Evolutionary conservation across 2,888 invertebrate genomes (phyloP), one percentile per base, ranked within the genome.

Genomic region (Melieria picta): DNA sequence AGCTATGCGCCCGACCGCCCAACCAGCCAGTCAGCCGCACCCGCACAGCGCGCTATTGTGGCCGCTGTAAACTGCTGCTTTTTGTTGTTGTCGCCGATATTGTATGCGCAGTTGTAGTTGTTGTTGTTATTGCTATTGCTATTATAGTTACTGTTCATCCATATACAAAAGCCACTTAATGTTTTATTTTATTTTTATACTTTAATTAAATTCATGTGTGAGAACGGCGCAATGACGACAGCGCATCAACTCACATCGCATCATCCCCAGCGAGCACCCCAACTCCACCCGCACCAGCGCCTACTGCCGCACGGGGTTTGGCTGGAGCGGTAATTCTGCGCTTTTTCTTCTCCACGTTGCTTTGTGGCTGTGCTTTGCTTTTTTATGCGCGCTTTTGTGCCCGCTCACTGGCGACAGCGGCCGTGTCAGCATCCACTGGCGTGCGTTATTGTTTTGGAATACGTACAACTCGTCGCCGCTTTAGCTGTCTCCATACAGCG

Each of bases 191-290:
- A 57, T 57, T 72, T 62, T 68, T 72, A 46, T 71, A 74, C 67
- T 79, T 79, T 75, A 80, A 78, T 79, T 79, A 74, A 79, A 73
- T 73, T 75, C 71, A 73, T 75, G 74, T 72, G 64, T 74, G 73
- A 75, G 61, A 61, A 62, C 65, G 61, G n/a, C 57, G 66, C 62
- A 67, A 74, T 58, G 72, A 75, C 66, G 71, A 61, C 10, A 52
- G 50, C 67, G 16, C 43, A 30, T 65, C 73, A 73, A 52, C 56
- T 48, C 64, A 61, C 66, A 72, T 74, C 72, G 74, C 75, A 65
- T 64, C 66, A 70, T 62, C 45, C 47, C 13, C 30, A 4, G 52
- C 13, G 52, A 5, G 5, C 13, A 52, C 52, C 13, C n/a, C 52
- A 52, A 16, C 11, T n/a, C 30, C 56, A 55, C 11, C n/a, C 16